A percentile compares a stretch with the other conserved stretches of the same genome.
Evolutionary conservation across 2,113 vertebrate genomes (phyloP).

Genomic region (Hippocampus guttulatus): DNA sequence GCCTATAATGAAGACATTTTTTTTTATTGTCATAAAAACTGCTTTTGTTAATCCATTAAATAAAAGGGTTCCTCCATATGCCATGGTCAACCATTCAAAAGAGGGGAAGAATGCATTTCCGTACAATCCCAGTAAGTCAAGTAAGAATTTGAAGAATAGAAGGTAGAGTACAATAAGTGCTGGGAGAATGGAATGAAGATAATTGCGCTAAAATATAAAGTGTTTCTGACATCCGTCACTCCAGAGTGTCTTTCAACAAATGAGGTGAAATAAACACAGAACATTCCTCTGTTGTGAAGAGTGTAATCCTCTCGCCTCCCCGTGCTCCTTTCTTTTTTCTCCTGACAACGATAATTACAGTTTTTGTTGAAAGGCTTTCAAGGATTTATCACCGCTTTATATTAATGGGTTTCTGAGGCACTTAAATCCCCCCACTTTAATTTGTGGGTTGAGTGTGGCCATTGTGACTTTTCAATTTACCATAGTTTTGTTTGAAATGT

Average conservation of each 20-base stretch:
- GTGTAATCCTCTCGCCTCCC: constrained; percentile 74
- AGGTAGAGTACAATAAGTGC: constrained; percentile 52
- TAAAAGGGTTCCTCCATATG: constrained; percentile 30
- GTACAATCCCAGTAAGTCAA: constrained; percentile 35
- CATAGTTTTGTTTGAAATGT: constrained; percentile 67
- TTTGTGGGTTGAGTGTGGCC: constrained; percentile 67
- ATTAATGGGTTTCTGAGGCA: constrained; percentile 75
- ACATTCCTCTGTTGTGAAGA: constrained; percentile 70
- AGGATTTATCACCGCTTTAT: constrained; percentile 75
- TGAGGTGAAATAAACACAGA: constrained; percentile 75
- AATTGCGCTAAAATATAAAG: constrained; percentile 74
- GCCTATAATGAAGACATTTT: constrained; percentile 21
- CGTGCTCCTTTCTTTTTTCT: constrained; percentile 74
- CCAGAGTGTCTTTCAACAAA: constrained; percentile 71
- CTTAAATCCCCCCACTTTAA: constrained; percentile 77
- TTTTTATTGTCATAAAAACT: constrained; percentile 46
- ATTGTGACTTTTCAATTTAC: constrained; percentile 72
- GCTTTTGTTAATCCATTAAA: constrained; percentile 51
- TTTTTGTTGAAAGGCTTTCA: constrained; percentile 77
- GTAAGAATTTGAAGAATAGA: constrained; percentile 57
- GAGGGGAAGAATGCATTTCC: constrained; percentile 37
- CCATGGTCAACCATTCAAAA: constrained; percentile 48
- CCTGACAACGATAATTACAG: constrained; percentile 75
- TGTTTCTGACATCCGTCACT: constrained; percentile 75
- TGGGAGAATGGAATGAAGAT: constrained; percentile 54